A percentile compares a stretch with the other conserved stretches of the same genome.
Conservation (phyloP, 1,140 invertebrate genomes). For the Scaptodrosophila lebanonensis region DNA sequence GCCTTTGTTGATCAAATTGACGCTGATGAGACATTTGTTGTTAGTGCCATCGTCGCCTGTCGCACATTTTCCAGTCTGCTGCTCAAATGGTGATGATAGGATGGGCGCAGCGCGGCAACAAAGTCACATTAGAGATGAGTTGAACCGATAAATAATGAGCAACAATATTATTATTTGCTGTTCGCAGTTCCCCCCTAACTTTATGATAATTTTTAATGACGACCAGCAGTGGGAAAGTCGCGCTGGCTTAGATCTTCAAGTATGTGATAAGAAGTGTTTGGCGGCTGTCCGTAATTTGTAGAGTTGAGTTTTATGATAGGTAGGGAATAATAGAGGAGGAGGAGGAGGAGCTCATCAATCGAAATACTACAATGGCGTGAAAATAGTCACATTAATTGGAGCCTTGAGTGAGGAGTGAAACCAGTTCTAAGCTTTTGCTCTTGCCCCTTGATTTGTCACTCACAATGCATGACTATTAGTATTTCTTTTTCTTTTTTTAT, state of each 20-base stretch:
- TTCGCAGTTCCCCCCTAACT: constrained; percentile 11
- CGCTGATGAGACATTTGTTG: constrained; percentile 19
- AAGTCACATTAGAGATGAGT: constrained; percentile 62
- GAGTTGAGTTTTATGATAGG: too few species aligned
- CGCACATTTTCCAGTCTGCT: constrained; percentile 52
- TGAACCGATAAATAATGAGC: constrained; percentile 46
- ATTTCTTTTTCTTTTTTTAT: too few species aligned
- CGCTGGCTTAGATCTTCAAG: constrained; percentile 21
- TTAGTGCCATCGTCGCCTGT: constrained; percentile 42
- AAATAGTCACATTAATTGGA: constrained; percentile 60
- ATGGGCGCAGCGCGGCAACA: neutral
- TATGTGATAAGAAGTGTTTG: constrained; percentile 23
- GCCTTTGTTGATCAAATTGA: constrained; percentile 45
- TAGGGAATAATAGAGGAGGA: too few species aligned
- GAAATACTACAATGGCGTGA: constrained; percentile 41
- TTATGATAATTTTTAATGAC: constrained; percentile 21
- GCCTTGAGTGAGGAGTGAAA: constrained; percentile 5
- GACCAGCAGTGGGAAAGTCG: neutral
- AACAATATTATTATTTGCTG: constrained; percentile 17
- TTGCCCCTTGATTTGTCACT: constrained; percentile 32
- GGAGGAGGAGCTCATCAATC: constrained; percentile 53
- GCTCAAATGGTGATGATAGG: constrained; percentile 4
- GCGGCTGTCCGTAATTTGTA: too few species aligned
- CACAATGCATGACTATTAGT: too few species aligned
- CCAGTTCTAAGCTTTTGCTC: constrained; percentile 5